Conservation (phyloP, 1,140 invertebrate genomes). For the Drosophila simulans region DNA sequence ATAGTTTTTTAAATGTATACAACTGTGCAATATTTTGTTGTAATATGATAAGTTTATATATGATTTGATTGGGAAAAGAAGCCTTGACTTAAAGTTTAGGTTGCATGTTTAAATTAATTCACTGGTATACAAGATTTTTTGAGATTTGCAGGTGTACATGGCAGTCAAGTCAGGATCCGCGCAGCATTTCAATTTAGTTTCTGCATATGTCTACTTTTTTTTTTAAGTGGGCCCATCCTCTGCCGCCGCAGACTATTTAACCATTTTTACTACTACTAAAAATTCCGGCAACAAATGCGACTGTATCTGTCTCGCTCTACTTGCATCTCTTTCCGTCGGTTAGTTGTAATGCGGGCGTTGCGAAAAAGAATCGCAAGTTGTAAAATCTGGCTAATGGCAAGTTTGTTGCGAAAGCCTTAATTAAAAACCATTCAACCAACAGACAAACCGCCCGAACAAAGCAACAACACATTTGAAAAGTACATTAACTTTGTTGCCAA, state of each 20-base stretch:
- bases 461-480: slow-evolving; percentile 35
- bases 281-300: slow-evolving; percentile 59
- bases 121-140: too few species aligned
- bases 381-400: slow-evolving; percentile 82
- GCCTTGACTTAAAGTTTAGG: too few species aligned
- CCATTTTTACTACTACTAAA: slow-evolving; percentile 81
- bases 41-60: too few species aligned
- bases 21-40: too few species aligned
- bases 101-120: too few species aligned
- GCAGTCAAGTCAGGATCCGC: not conserved
- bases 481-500: slow-evolving; percentile 69
- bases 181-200: slow-evolving; percentile 27
- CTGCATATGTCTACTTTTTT: slow-evolving; percentile 22
- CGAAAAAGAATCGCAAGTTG: slow-evolving; percentile 72
- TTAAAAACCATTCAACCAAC: slow-evolving; percentile 64
- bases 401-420: slow-evolving; percentile 80
- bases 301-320: slow-evolving; percentile 19
- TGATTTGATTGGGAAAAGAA: too few species aligned
- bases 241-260: slow-evolving; percentile 78
- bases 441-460: slow-evolving; percentile 20
- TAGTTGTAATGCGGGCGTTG: slow-evolving; percentile 81
- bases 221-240: slow-evolving; percentile 54
- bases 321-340: slow-evolving; percentile 40
- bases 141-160: not conserved
- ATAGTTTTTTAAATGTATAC: too few species aligned